Conservation (phyloP, 2,113 vertebrate species). For the Trinectes maculatus region DNA sequence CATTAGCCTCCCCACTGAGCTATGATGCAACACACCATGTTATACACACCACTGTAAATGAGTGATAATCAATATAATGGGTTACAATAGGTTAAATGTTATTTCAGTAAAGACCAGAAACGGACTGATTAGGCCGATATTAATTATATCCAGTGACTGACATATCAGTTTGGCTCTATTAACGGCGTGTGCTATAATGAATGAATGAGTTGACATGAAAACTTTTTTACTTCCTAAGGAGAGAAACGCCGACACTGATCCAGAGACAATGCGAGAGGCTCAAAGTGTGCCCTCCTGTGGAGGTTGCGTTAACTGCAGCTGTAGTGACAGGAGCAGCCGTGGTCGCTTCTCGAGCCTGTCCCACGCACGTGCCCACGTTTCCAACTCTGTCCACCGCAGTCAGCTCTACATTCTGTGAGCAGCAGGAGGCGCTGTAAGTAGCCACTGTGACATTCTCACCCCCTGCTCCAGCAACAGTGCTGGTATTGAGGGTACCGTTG, state of each 20-base stretch:
- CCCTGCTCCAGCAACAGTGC: constrained; percentile 13
- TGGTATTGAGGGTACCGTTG: constrained; percentile 70
- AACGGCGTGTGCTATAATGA: not conserved
- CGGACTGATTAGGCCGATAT: too few relatives aligned
- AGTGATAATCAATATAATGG: too few relatives aligned
- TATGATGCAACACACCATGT: too few relatives aligned
- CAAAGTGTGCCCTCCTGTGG: constrained; percentile 24
- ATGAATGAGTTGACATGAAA: not conserved
- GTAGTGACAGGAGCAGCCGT: not conserved
- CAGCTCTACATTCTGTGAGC: constrained; percentile 67
- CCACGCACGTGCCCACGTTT: constrained; percentile 72
- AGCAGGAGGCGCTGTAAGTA: constrained; percentile 76
- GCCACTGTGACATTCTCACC: constrained; percentile 57
- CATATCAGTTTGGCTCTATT: not conserved
- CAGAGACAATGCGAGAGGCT: constrained; percentile 23
- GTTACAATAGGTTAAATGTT: too few relatives aligned
- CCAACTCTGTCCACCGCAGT: constrained; percentile 71
- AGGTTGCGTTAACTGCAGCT: constrained; percentile 17
- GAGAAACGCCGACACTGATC: constrained; percentile 11
- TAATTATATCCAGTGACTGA: too few relatives aligned
- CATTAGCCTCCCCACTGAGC: too few relatives aligned
- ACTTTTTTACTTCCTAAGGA: constrained; percentile 20
- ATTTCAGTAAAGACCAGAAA: too few relatives aligned
- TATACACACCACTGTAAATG: too few relatives aligned
- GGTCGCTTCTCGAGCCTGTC: constrained; percentile 67